A percentile compares a stretch with the other conserved stretches of the same genome.
Evolutionary conservation across 2,113 vertebrate species (phyloP).

Genomic region (Pelvicachromis taeniatus): DNA sequence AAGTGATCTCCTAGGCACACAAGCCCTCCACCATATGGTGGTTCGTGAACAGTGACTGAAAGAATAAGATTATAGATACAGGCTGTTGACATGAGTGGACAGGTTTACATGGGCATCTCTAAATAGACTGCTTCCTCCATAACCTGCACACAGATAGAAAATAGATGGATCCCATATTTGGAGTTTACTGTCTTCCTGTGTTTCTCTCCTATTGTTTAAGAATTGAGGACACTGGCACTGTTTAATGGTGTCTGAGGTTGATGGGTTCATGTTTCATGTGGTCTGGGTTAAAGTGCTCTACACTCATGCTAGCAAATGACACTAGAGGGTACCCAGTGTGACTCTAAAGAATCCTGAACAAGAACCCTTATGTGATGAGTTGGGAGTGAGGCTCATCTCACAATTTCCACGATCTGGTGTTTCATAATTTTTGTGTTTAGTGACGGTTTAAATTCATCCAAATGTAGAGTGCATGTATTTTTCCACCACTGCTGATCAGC

Average conservation of each 20-base stretch:
- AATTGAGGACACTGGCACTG: too few species aligned
- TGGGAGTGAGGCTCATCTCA: neutral
- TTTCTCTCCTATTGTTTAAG: neutral
- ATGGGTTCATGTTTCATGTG: neutral
- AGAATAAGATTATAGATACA: neutral
- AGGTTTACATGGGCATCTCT: neutral
- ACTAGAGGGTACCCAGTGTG: neutral
- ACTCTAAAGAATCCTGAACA: neutral
- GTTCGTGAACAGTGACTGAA: neutral
- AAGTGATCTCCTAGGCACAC: too few species aligned
- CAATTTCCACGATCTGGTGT: neutral
- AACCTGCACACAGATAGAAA: neutral
- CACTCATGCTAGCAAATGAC: neutral
- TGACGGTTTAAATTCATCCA: neutral
- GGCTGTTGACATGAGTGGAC: neutral
- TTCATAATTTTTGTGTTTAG: neutral
- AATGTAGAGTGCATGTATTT: neutral
- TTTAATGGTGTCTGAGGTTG: neutral
- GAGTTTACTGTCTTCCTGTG: neutral
- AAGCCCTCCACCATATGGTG: too few species aligned
- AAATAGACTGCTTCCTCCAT: neutral
- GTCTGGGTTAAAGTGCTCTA: neutral
- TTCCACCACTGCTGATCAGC: neutral
- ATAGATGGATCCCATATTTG: neutral
- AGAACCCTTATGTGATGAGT: neutral